Evolutionary conservation across 2,113 vertebrate genomes (phyloP), one percentile per base, ranked within the genome.

Genomic region (Phylloscopus trochiloides): DNA sequence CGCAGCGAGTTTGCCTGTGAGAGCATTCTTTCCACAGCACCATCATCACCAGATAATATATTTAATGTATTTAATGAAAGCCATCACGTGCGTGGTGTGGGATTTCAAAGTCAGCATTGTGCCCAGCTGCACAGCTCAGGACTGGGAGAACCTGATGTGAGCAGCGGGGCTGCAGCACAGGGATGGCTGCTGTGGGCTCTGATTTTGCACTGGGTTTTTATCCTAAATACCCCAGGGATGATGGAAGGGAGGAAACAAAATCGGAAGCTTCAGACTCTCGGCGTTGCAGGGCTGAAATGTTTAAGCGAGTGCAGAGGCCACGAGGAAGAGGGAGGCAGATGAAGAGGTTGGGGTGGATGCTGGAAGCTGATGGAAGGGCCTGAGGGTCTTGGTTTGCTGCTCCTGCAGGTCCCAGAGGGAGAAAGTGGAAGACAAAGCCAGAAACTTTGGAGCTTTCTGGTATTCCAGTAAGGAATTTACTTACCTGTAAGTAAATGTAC

Each of bases 1-100:
- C 2, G 29, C 70, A 36, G 52, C 18, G 14, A 79, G 50, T 42
- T 58, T 83, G 86, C 68, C 87, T 86, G 48, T 84, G 65, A 96
- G 94, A 70, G 82, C 11, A 85, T 97, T 97, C 90, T 95, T 97
- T 97, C 96, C 93, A 92, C 38, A 88, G 93, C 92, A 72, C 93
- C 95, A 92, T 96, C 91, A 95, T 75, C 81, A 70, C 94, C 93
- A 95, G 95, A 91, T 62, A 94, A 93, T 94, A 88, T 96, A 79
- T 86, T 76, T 66, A 92, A 93, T 94, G 75, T 91, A 73, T 84
- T 73, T 90, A 81, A 95, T 94, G 81, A 92, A 92, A 96, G 74
- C 71, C 71, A 79, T 73, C 90, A 67, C n/a, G 50, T 88, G 90
- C 18, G 48, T 45, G 80, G 72, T 87, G 55, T 93, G 94, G 90